Evolutionary conservation across 1,140 invertebrate genomes (phyloP), one percentile per base, ranked within the genome.

Genomic region (Drosophila sp.): DNA sequence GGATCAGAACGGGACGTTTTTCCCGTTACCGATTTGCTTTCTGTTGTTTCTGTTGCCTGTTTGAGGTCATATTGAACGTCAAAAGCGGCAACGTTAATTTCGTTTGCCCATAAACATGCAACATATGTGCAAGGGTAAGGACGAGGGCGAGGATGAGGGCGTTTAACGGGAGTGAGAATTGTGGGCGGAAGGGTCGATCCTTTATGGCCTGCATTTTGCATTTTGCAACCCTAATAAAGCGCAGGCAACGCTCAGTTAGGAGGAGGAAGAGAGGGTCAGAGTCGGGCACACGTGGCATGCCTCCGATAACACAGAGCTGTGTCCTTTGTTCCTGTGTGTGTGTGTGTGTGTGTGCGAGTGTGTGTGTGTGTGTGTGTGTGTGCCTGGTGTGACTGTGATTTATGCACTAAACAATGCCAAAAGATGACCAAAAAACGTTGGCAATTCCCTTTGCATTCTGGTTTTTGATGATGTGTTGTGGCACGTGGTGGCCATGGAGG

Each of bases 51-150:
- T 64, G 68, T 62, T 77, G 66, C 68, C 57, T 80, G 71, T 72
- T 86, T 79, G 79, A 83, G 76, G 82, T 82, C 72, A 83, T 79
- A 83, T 82, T 70, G 80, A 84, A 89, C 58, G 80, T 89, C 84
- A 87, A 87, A 84, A 74, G 80, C 80, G 86, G 64, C 70, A 67
- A 72, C 77, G 84, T 83, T 87, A 80, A 87, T 84, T 86, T 80
- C 80, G 80, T 81, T 80, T 85, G 74, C 70, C 77, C 78, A 90
- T 90, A 90, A 90, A 90, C 85, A 90, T 90, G 75, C 80, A 81
- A 79, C 87, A 90, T 90, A 90, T 90, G 86, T 66, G 77, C 41
- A 58, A 55, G 11, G 38, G 50, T 5, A 6, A 25, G 40, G 65
- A n/a, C 27, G 5, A 56, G 40, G 6, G 11, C 33, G 33, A 29